Percentiles rank a stretch among this genome's conserved stretches.
These are phyloP conservation scores for Eupithecia vulgata DNA, from an alignment of 2,888 invertebrate genomes.

Conservation along the genomic window DNA sequence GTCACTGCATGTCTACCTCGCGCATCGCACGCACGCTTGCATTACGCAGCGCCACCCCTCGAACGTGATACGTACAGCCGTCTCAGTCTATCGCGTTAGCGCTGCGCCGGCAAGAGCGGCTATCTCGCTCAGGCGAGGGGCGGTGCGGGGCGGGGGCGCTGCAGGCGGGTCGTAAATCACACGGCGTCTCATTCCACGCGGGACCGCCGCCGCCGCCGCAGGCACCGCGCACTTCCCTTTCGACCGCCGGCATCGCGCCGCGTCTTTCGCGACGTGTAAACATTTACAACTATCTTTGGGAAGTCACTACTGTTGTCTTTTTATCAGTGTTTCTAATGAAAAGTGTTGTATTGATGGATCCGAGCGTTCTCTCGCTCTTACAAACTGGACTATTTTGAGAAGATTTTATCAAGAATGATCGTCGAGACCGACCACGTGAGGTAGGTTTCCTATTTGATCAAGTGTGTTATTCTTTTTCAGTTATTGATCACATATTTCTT, in stretches of 20 bases:
- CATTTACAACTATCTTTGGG: conserved; percentile 70
- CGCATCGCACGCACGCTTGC: conserved; percentile 84
- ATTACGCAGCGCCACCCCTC: conserved; percentile 84
- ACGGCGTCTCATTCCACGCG: conserved; percentile 84
- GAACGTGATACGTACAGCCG: conserved; percentile 66
- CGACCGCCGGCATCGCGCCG: conserved; percentile 78
- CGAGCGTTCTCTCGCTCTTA: conserved; percentile 60
- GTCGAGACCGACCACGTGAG: conserved; percentile 83
- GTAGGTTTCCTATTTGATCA: conserved; percentile 73
- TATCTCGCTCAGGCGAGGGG: conserved; percentile 70
- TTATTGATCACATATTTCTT: conserved; percentile 48
- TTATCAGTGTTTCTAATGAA: conserved; percentile 63
- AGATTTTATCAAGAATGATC: conserved; percentile 80
- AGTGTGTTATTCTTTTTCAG: conserved; percentile 64
- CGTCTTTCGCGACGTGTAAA: conserved; percentile 83
- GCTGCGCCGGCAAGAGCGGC: conserved; percentile 45
- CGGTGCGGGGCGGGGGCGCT: conserved; percentile 79
- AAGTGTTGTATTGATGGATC: conserved; percentile 78
- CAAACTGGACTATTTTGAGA: conserved; percentile 72
- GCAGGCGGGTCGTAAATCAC: conserved; percentile 85
- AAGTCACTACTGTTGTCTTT: conserved; percentile 67
- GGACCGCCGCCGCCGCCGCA: conserved; percentile 82
- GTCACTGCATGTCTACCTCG: conserved; percentile 83
- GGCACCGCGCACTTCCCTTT: conserved; percentile 80
- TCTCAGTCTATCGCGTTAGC: conserved; percentile 62